A percentile compares a stretch with the other conserved stretches of the same genome.
phyloP scores from a whole-genome alignment of 2,888 invertebrate species.

The Hermodice carunculata region DNA sequence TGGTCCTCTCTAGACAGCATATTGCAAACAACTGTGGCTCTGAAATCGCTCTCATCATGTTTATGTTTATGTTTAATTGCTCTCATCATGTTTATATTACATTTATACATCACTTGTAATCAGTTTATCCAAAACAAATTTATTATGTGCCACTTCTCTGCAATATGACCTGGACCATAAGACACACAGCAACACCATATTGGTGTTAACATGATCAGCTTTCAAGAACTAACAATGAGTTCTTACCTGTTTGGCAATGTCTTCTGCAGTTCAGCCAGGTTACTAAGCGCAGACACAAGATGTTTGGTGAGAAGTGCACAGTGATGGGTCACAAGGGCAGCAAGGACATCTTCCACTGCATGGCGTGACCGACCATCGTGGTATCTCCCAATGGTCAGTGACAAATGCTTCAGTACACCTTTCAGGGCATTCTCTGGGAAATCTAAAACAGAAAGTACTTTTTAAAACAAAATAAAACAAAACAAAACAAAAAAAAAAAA shows the following conservation, averaged over 20 bases:
- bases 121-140: neutral
- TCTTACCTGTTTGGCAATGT: conserved; percentile 79
- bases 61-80: too few relatives aligned
- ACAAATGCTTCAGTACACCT: conserved; percentile 83
- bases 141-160: neutral
- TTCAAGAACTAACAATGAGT: neutral
- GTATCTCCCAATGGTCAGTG: conserved; percentile 84
- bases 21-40: too few relatives aligned
- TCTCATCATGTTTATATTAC: too few relatives aligned
- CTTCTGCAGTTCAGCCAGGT: conserved; percentile 77
- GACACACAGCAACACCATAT: too few relatives aligned
- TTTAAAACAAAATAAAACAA: too few relatives aligned
- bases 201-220: neutral
- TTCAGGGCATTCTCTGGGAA: conserved; percentile 83
- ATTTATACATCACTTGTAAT: too few relatives aligned
- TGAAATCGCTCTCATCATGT: too few relatives aligned
- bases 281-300: conserved; percentile 77
- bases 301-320: conserved; percentile 80
- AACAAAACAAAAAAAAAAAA: too few relatives aligned
- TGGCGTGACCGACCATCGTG: conserved; percentile 84
- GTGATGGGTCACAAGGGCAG: conserved; percentile 77
- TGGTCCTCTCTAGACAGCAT: too few relatives aligned
- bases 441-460: conserved; percentile 74
- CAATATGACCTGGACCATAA: neutral
- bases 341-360: conserved; percentile 80